Conservation (phyloP, 2,797 vertebrate genomes). For the Sebastes steindachneri region DNA sequence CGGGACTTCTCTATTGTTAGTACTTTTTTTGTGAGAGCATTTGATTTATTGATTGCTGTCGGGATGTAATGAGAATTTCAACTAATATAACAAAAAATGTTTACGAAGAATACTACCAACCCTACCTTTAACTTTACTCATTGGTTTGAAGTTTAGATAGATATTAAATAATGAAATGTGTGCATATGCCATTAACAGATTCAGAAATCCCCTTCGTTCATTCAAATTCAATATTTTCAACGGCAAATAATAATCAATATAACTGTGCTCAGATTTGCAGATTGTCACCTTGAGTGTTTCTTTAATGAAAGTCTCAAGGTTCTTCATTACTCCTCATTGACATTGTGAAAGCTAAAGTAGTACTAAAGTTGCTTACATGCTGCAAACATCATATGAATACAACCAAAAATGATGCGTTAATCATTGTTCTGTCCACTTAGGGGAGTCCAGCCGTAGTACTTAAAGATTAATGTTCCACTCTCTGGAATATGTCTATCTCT, state of each 20-base stretch:
- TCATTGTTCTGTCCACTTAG: background rate
- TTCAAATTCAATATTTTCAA: background rate
- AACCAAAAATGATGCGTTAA: background rate
- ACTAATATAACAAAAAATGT: too few species aligned
- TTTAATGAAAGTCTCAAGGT: background rate
- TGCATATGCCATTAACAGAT: background rate
- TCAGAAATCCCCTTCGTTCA: background rate
- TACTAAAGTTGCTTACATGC: background rate
- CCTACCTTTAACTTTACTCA: background rate
- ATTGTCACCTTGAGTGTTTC: background rate
- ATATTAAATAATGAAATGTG: background rate
- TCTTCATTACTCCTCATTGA: background rate
- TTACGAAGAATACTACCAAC: too few species aligned
- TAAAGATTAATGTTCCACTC: slow-evolving; percentile 2
- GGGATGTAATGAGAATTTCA: too few species aligned
- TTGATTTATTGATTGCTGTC: too few species aligned
- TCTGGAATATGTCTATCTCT: background rate
- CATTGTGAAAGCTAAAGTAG: background rate
- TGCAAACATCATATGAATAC: background rate
- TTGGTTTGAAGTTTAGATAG: background rate
- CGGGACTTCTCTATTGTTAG: too few species aligned
- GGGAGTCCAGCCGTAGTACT: background rate
- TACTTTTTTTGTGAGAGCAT: too few species aligned
- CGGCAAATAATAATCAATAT: background rate
- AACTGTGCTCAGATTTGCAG: background rate